Conservation (phyloP, 23 tunicate genomes). For the Trididemnum clinides region DNA sequence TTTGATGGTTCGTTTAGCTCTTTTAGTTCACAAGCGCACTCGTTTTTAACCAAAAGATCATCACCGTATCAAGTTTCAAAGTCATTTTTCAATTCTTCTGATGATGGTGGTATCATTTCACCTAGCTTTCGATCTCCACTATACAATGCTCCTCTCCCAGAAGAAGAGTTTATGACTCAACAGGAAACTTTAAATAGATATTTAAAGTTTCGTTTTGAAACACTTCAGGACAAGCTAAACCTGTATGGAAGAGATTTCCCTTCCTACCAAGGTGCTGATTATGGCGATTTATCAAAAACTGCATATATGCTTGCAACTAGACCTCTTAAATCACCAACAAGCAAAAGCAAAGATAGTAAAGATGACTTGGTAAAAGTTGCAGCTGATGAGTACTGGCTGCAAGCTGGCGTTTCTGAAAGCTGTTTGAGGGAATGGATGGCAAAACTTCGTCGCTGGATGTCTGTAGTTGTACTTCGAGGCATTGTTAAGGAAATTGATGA, state of each 20-base stretch:
- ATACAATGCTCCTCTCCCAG: constrained; percentile 33
- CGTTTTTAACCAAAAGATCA: background rate
- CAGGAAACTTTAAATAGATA: constrained; percentile 45
- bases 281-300: background rate
- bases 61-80: constrained; percentile 1
- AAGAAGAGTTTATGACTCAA: constrained; percentile 57
- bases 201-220: constrained; percentile 38
- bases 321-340: constrained; percentile 67
- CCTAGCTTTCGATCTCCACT: constrained; percentile 46
- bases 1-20: background rate
- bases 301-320: constrained; percentile 39
- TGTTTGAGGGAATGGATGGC: constrained; percentile 45
- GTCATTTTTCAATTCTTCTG: constrained; percentile 55
- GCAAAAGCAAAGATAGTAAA: constrained; percentile 39
- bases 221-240: background rate
- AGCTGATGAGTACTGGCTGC: constrained; percentile 61
- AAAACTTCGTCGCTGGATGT: constrained; percentile 57
- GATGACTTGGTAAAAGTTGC: constrained; percentile 61
- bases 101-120: constrained; percentile 30
- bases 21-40: background rate
- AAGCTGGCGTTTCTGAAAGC: constrained; percentile 18
- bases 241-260: background rate
- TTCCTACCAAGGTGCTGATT: no score
- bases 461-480: constrained; percentile 44
- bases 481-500: constrained; percentile 66